Conservation (phyloP, 2,113 vertebrate species). For the Macheiramphus alcinus region DNA sequence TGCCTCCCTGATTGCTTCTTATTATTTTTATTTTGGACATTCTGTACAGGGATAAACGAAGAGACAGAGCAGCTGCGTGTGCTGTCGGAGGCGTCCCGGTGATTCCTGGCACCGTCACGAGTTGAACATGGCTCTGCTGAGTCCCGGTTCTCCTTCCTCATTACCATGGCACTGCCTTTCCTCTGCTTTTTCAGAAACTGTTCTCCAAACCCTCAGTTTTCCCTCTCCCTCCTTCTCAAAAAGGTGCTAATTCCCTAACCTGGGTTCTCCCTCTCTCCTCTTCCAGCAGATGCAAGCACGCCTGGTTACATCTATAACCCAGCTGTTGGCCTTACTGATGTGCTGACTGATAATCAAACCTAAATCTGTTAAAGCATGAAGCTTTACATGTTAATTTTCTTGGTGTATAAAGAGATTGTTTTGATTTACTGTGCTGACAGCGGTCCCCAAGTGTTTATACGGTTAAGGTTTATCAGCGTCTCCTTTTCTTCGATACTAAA, state of each 20-base stretch:
- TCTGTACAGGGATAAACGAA: neutral
- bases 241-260: neutral
- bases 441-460: neutral
- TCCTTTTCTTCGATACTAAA: neutral
- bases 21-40: neutral
- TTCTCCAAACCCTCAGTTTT: accelerated
- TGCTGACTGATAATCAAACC: neutral
- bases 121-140: accelerated
- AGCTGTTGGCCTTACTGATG: neutral
- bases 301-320: neutral
- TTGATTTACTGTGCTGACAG: neutral
- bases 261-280: accelerated
- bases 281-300: neutral
- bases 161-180: neutral
- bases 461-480: neutral
- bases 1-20: neutral
- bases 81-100: accelerated
- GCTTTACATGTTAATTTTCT: neutral
- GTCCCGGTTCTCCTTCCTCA: neutral
- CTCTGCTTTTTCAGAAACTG: neutral
- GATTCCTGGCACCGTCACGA: neutral
- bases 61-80: accelerated
- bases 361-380: neutral
- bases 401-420: neutral
- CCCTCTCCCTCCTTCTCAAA: neutral